phyloP scores from a whole-genome alignment of 1,140 invertebrate species.

The Procambarus clarkii region DNA sequence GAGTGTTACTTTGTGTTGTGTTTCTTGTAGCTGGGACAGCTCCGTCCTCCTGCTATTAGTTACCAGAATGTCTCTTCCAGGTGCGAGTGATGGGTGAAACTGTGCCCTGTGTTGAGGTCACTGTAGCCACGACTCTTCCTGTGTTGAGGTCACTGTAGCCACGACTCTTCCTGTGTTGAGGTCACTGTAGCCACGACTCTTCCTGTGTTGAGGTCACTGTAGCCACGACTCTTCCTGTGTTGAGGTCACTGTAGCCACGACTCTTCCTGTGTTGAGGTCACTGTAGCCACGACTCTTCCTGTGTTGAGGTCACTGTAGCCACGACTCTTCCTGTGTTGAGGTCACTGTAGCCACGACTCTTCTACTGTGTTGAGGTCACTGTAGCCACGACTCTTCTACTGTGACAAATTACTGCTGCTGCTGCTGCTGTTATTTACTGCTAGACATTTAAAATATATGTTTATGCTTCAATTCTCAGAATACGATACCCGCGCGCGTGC shows the following conservation, averaged over 20 bases:
- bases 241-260: neutral
- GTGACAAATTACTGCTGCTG: slow-evolving; percentile 35
- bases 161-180: neutral
- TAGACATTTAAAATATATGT: neutral
- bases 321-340: too few relatives aligned
- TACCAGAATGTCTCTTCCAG: neutral
- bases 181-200: neutral
- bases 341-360: neutral
- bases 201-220: slow-evolving; percentile 10
- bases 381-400: neutral
- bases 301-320: too few relatives aligned
- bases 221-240: neutral
- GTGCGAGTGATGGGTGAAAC: slow-evolving; percentile 20
- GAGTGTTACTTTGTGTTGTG: neutral
- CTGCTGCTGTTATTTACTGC: neutral
- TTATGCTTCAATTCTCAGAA: neutral
- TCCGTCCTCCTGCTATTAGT: neutral
- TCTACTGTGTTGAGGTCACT: slow-evolving; percentile 19
- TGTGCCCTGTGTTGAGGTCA: slow-evolving; percentile 10
- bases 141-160: slow-evolving; percentile 15
- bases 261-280: neutral
- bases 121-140: neutral
- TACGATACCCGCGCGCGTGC: neutral
- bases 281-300: neutral
- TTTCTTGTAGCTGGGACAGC: neutral